Evolutionary conservation across 2,113 vertebrate species (phyloP), one percentile per base, ranked within the genome.

Genomic region (Callipepla squamata): DNA sequence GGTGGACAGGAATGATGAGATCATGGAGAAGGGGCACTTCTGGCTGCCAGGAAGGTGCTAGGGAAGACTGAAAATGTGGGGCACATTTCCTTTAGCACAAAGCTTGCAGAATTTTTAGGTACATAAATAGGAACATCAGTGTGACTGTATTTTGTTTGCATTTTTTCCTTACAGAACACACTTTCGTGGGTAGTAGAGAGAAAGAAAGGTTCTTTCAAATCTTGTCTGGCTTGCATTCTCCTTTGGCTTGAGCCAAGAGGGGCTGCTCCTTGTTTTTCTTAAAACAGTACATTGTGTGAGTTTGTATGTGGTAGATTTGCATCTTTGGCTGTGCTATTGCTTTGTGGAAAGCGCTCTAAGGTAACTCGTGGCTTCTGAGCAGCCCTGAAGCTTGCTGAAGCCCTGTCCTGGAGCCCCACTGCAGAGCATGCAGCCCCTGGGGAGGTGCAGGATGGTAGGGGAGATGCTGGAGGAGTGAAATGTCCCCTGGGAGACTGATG

Each of bases 351-450:
- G 34, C 7, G 4, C 19, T 7, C 36, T 51, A 38, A 63, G 85
- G 21, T 13, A 40, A 36, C 0, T 0, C 0, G 0, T 40, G 16
- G 50, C n/a, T 17, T 73, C 62, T 36, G 9, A 19, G 23, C 6
- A 79, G 40, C 36, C 61, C 21, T 59, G 66, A 72, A 87, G 53
- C 0, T 1, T 17, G 32, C 30, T 32, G 16, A 32, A 32, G 18
- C 32, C 55, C 11, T 59, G 9, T 59, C 15, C n/a, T 3, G 3
- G 62, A 77, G 62, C 20, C 11, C 7, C 7, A 1, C 42, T 51
- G 57, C 45, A 10, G 32, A 82, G 23, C 70, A 28, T n/a, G 25
- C 30, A 48, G 53, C 53, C 78, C 38, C 20, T 68, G 53, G 25
- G 21, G 77, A 34, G 59, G 21, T 80, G 36, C 16, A 21, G 15